Evolutionary conservation across 2,888 invertebrate genomes (phyloP), one percentile per base, ranked within the genome.

Genomic region (Venustoraphidia nigricollis): DNA sequence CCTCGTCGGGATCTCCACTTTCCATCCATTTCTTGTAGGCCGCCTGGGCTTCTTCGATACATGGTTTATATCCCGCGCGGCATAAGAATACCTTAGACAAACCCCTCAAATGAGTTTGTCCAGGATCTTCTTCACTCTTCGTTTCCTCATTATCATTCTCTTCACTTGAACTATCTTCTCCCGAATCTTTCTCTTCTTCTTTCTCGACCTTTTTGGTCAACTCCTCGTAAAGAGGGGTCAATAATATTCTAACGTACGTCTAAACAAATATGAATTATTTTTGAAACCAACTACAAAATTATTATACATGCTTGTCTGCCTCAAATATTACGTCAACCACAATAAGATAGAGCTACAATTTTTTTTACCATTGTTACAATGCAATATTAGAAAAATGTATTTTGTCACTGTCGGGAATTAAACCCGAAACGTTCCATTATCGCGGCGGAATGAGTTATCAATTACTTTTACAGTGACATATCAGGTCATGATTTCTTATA

Each of bases 11-110:
- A 56, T 80, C 77, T 38, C 76, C 72, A 14, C 74, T 75, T 42
- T 76, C 72, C 77, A 86, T 81, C 89, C 90, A 90, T 55, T 79
- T 75, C 47, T 72, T 72, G 62, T 74, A 91, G 37, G 81, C 79
- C 3, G 72, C 70, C 58, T 82, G 81, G 0, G 89, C 85, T 57
- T 84, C 83, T 53, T 76, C 70, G 39, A 90, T 75, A 60, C 90
- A 91, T 0, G 85, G 83, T 50, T 74, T 73, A 65, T 85, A 86
- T 0, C 86, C 87, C 36, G 83, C 80, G 46, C 77, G 74, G 57
- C 86, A 86, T 36, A 87, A 70, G 66, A 86, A 83, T 8, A 78
- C 76, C 62, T 80, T 81, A 0, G 81, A 76, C 44, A 81, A 68
- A 1, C 76, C 71, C 17, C 84, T 70, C 37, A 86, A 67, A 58